phyloP scores from a whole-genome alignment of 2,888 invertebrate genomes.

The Oeneis ivallda region DNA sequence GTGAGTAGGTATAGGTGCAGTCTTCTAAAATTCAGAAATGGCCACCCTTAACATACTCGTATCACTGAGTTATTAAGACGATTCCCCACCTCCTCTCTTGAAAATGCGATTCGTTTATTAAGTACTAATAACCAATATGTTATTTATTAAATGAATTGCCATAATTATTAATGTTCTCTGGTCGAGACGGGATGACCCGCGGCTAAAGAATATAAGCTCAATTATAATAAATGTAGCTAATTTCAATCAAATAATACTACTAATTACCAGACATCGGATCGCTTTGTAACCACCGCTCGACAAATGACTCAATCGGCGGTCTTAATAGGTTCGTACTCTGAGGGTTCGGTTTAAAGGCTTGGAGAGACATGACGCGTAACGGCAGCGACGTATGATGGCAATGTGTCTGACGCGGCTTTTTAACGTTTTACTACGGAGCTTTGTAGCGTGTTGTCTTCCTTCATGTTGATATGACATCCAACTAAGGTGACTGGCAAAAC shows the following conservation, averaged over 20 bases:
- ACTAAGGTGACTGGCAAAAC: too few species aligned
- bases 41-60: constrained; percentile 56
- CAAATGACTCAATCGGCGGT: constrained; percentile 77
- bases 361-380: background rate
- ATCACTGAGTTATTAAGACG: constrained; percentile 56
- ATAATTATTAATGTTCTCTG: constrained; percentile 68
- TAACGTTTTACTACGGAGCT: background rate
- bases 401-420: background rate
- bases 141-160: constrained; percentile 7
- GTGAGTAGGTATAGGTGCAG: too few species aligned
- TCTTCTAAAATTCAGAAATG: background rate
- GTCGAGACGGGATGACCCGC: constrained; percentile 57
- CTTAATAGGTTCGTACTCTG: constrained; percentile 55
- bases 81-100: constrained; percentile 39
- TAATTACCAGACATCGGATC: constrained; percentile 74
- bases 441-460: too few species aligned
- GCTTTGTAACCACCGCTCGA: constrained; percentile 73
- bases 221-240: constrained; percentile 76
- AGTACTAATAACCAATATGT: constrained; percentile 49
- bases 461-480: too few species aligned
- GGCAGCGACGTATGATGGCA: background rate
- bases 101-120: constrained; percentile 44
- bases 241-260: constrained; percentile 79
- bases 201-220: constrained; percentile 66
- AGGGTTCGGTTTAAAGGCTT: constrained; percentile 7